phyloP scores from a whole-genome alignment of 1,140 invertebrate species.

The Drosophila santomea region DNA sequence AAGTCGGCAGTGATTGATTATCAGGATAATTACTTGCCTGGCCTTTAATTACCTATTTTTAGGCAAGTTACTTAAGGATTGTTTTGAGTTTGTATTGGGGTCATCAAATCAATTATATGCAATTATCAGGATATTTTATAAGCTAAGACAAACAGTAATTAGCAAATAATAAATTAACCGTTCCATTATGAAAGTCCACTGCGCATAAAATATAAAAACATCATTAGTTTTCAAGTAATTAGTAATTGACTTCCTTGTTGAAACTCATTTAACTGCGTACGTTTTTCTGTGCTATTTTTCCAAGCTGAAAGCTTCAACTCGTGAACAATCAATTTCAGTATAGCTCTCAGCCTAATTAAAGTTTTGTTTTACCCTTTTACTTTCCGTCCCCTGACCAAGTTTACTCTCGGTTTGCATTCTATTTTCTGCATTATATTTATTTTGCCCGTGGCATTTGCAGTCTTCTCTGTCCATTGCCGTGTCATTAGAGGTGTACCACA shows the following conservation, averaged over 20 bases:
- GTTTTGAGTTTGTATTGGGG: not conserved
- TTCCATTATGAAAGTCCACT: too few species aligned
- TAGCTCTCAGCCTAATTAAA: constrained; percentile 20
- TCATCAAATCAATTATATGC: not conserved
- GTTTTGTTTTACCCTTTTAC: constrained; percentile 3
- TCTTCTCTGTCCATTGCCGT: constrained; percentile 7
- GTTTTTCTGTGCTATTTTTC: too few species aligned
- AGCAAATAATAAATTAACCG: not conserved
- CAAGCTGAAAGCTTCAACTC: not conserved
- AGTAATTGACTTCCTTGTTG: too few species aligned
- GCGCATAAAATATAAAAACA: too few species aligned
- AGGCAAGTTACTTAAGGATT: constrained; percentile 1
- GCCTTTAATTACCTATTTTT: constrained; percentile 4
- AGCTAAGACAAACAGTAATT: not conserved
- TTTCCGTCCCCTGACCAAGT: not conserved
- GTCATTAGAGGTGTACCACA: constrained; percentile 46
- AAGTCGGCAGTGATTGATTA: constrained; percentile 37
- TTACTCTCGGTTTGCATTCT: not conserved
- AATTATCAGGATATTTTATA: not conserved
- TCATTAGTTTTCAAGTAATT: too few species aligned
- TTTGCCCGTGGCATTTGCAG: constrained; percentile 6
- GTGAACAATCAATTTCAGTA: constrained; percentile 4
- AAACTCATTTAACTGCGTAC: too few species aligned
- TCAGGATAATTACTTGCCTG: constrained; percentile 25
- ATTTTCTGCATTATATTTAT: constrained; percentile 18